These are phyloP conservation scores for Colletes gigas DNA, from an alignment of 1,140 invertebrate species.

Conservation along the genomic window DNA sequence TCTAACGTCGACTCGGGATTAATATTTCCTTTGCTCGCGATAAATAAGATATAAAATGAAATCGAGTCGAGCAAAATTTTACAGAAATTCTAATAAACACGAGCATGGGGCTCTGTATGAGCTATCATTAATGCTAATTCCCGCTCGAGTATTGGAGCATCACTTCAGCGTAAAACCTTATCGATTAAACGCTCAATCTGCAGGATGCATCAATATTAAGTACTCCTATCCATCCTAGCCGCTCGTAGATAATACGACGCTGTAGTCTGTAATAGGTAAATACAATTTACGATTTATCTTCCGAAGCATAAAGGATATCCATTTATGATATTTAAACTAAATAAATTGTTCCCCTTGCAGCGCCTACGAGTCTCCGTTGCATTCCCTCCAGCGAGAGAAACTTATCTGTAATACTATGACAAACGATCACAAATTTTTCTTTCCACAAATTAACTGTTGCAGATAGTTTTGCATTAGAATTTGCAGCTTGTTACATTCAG, in stretches of 20 bases:
- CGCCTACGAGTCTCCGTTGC: too few species aligned
- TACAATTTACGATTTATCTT: neutral
- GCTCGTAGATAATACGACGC: neutral
- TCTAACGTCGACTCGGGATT: slow-evolving; percentile 42
- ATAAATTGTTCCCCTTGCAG: neutral
- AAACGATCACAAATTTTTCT: too few species aligned
- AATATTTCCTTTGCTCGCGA: too few species aligned
- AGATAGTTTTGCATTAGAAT: too few species aligned
- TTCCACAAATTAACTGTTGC: too few species aligned
- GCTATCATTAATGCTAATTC: slow-evolving; percentile 23
- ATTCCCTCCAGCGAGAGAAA: too few species aligned
- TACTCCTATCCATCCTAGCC: neutral
- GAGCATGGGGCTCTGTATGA: neutral
- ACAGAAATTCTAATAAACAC: neutral
- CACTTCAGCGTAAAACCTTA: slow-evolving; percentile 15
- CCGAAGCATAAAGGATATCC: neutral
- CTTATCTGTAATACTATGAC: too few species aligned
- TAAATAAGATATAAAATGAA: too few species aligned
- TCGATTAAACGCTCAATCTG: slow-evolving; percentile 23
- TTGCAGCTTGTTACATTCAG: too few species aligned
- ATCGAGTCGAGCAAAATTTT: too few species aligned
- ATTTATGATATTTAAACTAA: neutral
- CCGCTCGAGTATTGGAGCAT: slow-evolving; percentile 8
- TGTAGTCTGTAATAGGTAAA: neutral
- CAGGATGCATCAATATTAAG: slow-evolving; percentile 21